phyloP scores from a whole-genome alignment of 35 echinoderm and acorn worm species.

The Lytechinus variegatus region DNA sequence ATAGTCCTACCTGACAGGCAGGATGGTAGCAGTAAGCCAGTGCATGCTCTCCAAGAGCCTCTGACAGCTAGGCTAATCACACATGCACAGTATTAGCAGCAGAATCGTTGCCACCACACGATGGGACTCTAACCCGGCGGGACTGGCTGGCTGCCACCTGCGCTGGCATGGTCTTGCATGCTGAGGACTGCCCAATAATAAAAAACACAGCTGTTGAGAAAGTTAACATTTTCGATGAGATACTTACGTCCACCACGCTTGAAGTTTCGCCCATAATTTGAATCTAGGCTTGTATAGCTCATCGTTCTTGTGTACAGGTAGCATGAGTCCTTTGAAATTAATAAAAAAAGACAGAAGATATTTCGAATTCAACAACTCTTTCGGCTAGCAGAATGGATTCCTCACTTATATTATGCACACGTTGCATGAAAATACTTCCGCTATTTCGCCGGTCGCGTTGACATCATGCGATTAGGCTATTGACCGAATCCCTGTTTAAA shows the following conservation, averaged over 20 bases:
- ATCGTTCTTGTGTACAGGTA: constrained; percentile 65
- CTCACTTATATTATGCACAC: background rate
- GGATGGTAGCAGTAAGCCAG: too few species aligned
- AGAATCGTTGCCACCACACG: too few species aligned
- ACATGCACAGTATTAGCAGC: too few species aligned
- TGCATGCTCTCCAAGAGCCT: too few species aligned
- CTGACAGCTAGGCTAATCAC: too few species aligned
- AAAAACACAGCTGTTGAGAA: constrained; percentile 6
- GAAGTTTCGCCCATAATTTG: constrained; percentile 56
- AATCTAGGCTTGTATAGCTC: constrained; percentile 56
- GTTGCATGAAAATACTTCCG: constrained; percentile 3
- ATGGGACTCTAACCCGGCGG: too few species aligned
- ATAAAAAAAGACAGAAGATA: background rate
- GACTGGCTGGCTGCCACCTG: too few species aligned
- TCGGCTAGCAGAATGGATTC: too few species aligned
- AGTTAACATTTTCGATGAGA: background rate
- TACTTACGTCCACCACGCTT: constrained; percentile 71
- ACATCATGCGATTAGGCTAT: background rate
- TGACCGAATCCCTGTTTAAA: too few species aligned
- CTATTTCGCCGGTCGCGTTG: background rate
- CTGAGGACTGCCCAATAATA: background rate
- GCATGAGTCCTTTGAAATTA: constrained; percentile 47
- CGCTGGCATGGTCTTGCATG: background rate
- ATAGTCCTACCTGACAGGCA: too few species aligned
- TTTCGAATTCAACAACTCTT: background rate